Conservation (phyloP, 1,140 invertebrate genomes). For the Chlorops oryzae region DNA sequence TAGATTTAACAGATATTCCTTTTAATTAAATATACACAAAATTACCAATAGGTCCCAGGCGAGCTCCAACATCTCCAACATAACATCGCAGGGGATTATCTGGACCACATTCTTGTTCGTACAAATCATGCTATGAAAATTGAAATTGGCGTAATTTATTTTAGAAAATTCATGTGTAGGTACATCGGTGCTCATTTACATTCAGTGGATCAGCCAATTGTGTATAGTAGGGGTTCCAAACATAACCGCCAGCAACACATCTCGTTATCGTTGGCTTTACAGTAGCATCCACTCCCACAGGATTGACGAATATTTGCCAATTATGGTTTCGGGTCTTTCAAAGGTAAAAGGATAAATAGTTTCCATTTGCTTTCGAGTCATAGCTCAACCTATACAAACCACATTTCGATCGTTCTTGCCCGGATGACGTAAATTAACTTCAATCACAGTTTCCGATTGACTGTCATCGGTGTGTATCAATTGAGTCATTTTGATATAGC, state of each 20-base stretch:
- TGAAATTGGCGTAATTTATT: not conserved
- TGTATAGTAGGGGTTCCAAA: conserved; percentile 90
- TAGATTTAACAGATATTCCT: not conserved
- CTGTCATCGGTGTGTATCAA: conserved; percentile 79
- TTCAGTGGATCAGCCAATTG: conserved; percentile 83
- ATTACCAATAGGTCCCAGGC: conserved; percentile 70
- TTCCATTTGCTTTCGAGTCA: too few species aligned
- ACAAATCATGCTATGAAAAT: conserved; percentile 65
- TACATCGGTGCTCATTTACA: conserved; percentile 52
- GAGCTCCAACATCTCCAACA: conserved; percentile 83
- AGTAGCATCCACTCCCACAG: conserved; percentile 85
- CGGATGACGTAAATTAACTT: conserved; percentile 79
- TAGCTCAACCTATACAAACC: conserved; percentile 51
- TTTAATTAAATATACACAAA: not conserved
- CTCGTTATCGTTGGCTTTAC: conserved; percentile 70
- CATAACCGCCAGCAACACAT: conserved; percentile 83
- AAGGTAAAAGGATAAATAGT: not conserved
- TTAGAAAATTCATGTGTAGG: not conserved
- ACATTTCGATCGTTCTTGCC: conserved; percentile 75
- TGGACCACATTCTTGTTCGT: conserved; percentile 76
- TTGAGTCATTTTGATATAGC: conserved; percentile 84
- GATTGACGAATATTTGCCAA: conserved; percentile 90
- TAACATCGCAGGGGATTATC: conserved; percentile 85
- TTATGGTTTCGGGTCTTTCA: conserved; percentile 73
- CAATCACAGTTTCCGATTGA: conserved; percentile 80